Base-by-base conservation (phyloP, 2,888 invertebrate genomes). In the Carterocephalus palaemon region DNA sequence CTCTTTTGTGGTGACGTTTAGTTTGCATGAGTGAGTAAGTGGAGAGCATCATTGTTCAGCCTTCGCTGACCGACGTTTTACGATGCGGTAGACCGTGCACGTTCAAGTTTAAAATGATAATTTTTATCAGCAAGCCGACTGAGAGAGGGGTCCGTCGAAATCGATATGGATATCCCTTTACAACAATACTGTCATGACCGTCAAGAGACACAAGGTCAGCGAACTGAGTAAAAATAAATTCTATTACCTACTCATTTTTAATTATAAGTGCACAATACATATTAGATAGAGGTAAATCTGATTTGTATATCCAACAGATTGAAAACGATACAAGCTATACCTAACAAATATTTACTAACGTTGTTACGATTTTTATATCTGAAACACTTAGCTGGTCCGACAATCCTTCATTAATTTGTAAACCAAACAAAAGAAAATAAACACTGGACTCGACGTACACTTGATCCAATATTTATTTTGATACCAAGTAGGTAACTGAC, bases 391-490 rank as follows among this genome's bases (percentile, higher is more conserved):
- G 55, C 57, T 53, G 57, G 59, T 62, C 55, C 68, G 67, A 85
- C 82, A 83, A 83, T 81, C 70, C 73, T 74, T 75, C 79, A 80
- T 83, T 82, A 83, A 82, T 73, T 80, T 71, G 74, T 77, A 75
- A 75, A 60, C 56, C 68, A 76, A 82, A 83, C 69, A 77, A 73
- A 64, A 58, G 59, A 65, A 70, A 59, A 67, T 72, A 74, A 75
- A 81, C 56, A 75, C 79, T 80, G 86, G 86, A 85, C 86, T 55
- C 67, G 59, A 59, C 60, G 58, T 62, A 70, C 86, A 86, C 86
- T 84, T 86, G 86, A 61, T 64, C 60, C 70, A 86, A 86, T 86
- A 85, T 86, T 86, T 78, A 75, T 72, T 82, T 77, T 79, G 71
- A 80, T 75, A 79, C 78, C n/a, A n/a, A n/a, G n/a, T n/a, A 80